phyloP scores from a whole-genome alignment of 2,113 vertebrate genomes.

The Mellivora capensis region DNA sequence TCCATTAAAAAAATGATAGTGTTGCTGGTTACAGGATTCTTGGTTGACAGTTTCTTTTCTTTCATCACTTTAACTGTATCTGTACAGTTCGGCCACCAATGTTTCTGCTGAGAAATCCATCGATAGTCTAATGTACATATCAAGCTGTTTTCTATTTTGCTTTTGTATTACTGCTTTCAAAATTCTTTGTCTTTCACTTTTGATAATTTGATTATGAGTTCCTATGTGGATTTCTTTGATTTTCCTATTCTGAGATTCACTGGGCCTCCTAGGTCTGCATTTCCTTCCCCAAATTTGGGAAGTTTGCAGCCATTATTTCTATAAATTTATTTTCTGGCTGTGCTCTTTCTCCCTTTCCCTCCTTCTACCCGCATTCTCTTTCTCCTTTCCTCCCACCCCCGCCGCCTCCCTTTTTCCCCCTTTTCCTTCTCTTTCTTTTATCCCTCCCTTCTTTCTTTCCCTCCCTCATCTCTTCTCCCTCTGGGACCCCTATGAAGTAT shows the following conservation, averaged over 20 bases:
- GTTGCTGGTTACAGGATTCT: neutral
- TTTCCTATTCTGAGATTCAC: neutral
- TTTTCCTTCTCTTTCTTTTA: neutral
- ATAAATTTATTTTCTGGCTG: neutral
- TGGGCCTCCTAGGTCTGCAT: neutral
- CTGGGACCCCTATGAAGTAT: neutral
- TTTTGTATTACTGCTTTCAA: neutral
- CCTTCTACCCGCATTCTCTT: neutral
- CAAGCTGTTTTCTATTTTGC: neutral
- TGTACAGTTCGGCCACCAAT: neutral
- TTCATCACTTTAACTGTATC: neutral
- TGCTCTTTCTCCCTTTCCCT: neutral
- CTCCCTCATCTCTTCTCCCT: neutral
- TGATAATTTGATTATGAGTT: neutral
- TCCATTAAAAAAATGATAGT: neutral
- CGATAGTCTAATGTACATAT: neutral
- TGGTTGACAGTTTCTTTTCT: neutral
- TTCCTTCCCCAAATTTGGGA: neutral
- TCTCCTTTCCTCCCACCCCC: neutral
- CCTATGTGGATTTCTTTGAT: neutral
- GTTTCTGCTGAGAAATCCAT: neutral
- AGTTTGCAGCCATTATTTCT: neutral
- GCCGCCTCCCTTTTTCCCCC: neutral
- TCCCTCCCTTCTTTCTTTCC: neutral
- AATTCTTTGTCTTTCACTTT: neutral